Percentiles rank a stretch among this genome's conserved stretches.
Conservation (phyloP, 2,888 invertebrate species). For the Synanthedon myopaeformis region DNA sequence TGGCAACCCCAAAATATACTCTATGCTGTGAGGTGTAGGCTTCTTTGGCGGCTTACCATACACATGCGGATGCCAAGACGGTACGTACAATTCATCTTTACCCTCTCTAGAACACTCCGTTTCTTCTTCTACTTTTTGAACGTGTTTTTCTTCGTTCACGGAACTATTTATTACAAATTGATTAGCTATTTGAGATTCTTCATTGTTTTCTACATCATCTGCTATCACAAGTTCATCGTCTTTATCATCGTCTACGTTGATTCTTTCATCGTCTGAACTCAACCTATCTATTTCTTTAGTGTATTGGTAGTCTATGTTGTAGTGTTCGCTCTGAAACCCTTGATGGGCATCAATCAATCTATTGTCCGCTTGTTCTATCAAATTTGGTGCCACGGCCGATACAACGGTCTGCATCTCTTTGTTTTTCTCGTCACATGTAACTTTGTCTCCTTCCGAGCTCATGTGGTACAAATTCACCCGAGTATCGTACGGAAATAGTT, state of each 20-base stretch:
- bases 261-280: conserved; percentile 39
- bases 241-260: conserved; percentile 36
- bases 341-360: conserved; percentile 23
- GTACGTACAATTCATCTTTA: conserved; percentile 27
- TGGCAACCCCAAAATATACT: conserved; percentile 82
- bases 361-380: conserved; percentile 31
- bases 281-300: conserved; percentile 25
- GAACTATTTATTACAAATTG: conserved; percentile 1
- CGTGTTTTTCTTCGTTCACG: conserved; percentile 5
- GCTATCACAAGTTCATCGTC: conserved; percentile 9
- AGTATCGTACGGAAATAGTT: conserved; percentile 43
- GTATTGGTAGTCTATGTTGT: conserved; percentile 15
- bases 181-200: conserved; percentile 8
- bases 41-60: conserved; percentile 84
- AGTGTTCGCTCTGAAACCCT: conserved; percentile 15
- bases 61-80: conserved; percentile 90
- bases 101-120: conserved; percentile 7
- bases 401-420: conserved; percentile 54
- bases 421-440: conserved; percentile 7
- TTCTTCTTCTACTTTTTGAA: conserved; percentile 14
- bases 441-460: conserved; percentile 32
- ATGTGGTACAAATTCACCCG: conserved; percentile 40
- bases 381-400: conserved; percentile 31
- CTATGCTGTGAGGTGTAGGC: conserved; percentile 89
- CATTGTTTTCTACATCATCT: background rate